Percentiles rank a stretch among this genome's conserved stretches.
Conservation (phyloP, 2,113 vertebrate species). For the Heterotis niloticus region DNA sequence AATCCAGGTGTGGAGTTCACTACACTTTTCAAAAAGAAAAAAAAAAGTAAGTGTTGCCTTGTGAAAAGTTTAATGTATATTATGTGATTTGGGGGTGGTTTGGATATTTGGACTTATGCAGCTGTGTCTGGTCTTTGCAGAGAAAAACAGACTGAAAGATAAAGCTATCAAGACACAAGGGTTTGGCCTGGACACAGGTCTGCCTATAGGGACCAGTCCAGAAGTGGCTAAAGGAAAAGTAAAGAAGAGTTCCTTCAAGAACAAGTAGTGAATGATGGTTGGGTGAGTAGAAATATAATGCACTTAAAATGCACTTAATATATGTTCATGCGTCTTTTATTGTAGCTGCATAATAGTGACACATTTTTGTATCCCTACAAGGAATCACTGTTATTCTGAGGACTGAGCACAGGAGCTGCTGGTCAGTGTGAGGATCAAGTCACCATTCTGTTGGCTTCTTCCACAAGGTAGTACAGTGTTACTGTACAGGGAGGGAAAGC, state of each 20-base stretch:
- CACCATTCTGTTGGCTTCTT: neutral
- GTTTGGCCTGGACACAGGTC: neutral
- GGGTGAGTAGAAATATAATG: neutral
- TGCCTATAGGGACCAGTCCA: neutral
- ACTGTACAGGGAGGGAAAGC: neutral
- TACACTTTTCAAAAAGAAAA: neutral
- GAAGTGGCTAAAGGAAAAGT: neutral
- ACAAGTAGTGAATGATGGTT: neutral
- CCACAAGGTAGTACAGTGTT: neutral
- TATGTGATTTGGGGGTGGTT: neutral
- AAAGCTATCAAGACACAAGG: neutral
- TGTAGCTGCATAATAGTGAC: too few species aligned
- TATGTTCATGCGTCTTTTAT: neutral
- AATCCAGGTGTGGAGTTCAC: neutral
- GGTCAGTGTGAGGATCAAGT: neutral
- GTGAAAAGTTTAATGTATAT: neutral
- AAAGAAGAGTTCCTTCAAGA: neutral
- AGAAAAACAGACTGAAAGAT: slow-evolving; percentile 1
- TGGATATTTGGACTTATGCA: neutral
- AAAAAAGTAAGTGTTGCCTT: neutral
- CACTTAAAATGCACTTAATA: neutral
- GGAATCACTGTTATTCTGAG: neutral
- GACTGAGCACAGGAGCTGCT: neutral
- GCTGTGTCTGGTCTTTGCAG: slow-evolving; percentile 6
- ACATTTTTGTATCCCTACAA: too few species aligned